Evolutionary conservation across 2,888 invertebrate species (phyloP), one percentile per base, ranked within the genome.

Genomic region (Leptopterna dolabrata): DNA sequence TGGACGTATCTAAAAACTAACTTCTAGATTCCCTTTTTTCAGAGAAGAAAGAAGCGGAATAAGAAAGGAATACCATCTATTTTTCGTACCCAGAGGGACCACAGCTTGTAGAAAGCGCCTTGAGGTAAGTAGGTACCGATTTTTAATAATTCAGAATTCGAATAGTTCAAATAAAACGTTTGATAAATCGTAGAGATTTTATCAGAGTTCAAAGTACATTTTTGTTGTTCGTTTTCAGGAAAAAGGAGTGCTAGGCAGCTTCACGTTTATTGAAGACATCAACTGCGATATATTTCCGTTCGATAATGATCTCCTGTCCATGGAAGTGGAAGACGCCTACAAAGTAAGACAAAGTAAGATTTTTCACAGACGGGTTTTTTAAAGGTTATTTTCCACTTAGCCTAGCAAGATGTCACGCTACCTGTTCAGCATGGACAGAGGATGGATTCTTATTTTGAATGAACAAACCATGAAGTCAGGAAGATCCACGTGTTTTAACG

Each of bases 291-390:
- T 98, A 73, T 96, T 97, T 91, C 98, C 98, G 0, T 95, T 98
- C 90, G 98, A 99, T 90, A 95, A 95, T 90, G 99, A 99, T 92
- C 93, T 99, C 13, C 94, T 99, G 90, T 98, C 98, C 0, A 95
- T 99, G 95, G 98, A 99, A 92, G 93, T 97, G 89, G 95, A 95
- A 43, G 94, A 94, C 90, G 95, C 96, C 27, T 97, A 95, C 90
- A 92, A 94, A 94, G 96, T 96, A 91, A 92, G 90, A n/a, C 7
- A 4, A 13, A n/a, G n/a, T n/a, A n/a, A n/a, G n/a, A n/a, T n/a
- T n/a, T n/a, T n/a, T n/a, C n/a, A n/a, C n/a, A n/a, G n/a, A n/a
- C n/a, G n/a, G n/a, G n/a, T n/a, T n/a, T n/a, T n/a, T n/a, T n/a
- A n/a, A n/a, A n/a, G n/a, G n/a, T n/a, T n/a, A n/a, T n/a, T n/a